These are phyloP conservation scores for Andrena bicolor DNA, from an alignment of 2,888 invertebrate genomes.

Conservation along the genomic window DNA sequence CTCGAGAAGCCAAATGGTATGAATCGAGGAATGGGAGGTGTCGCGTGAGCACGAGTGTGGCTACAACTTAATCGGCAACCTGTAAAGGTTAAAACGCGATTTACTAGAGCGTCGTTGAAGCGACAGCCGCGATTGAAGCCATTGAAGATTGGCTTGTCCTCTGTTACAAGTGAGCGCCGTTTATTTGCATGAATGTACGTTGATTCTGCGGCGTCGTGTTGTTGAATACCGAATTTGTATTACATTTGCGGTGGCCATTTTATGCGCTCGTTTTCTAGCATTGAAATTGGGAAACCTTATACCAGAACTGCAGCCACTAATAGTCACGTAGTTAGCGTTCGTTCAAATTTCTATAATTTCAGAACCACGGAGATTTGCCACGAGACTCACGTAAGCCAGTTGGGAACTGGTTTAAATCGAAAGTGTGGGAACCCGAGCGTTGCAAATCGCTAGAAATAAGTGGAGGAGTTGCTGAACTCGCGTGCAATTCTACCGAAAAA, in stretches of 20 bases:
- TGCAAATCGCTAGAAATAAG: neutral
- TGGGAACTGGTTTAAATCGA: neutral
- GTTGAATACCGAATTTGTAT: no score
- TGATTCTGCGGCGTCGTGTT: no score
- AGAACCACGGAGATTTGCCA: neutral
- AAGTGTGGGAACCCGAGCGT: neutral
- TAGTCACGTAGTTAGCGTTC: no score
- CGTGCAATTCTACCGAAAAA: slow-evolving; percentile 16
- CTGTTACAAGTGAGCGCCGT: neutral
- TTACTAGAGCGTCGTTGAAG: slow-evolving; percentile 26
- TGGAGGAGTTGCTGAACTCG: slow-evolving; percentile 20
- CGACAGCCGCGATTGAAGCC: slow-evolving; percentile 33
- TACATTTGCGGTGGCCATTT: no score
- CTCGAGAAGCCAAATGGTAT: slow-evolving; percentile 6
- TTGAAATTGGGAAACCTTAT: no score
- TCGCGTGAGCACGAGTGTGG: slow-evolving; percentile 17
- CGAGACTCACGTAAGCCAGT: neutral
- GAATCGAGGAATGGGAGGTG: slow-evolving; percentile 13
- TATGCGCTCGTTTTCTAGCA: no score
- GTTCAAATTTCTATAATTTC: neutral
- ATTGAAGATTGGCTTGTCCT: slow-evolving; percentile 12
- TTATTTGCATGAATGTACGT: neutral
- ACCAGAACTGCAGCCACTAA: no score
- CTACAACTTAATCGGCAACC: slow-evolving; percentile 44
- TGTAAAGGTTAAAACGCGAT: slow-evolving; percentile 43